Evolutionary conservation across 2,888 invertebrate genomes (phyloP).

Genomic region (Drymonia ruficornis): DNA sequence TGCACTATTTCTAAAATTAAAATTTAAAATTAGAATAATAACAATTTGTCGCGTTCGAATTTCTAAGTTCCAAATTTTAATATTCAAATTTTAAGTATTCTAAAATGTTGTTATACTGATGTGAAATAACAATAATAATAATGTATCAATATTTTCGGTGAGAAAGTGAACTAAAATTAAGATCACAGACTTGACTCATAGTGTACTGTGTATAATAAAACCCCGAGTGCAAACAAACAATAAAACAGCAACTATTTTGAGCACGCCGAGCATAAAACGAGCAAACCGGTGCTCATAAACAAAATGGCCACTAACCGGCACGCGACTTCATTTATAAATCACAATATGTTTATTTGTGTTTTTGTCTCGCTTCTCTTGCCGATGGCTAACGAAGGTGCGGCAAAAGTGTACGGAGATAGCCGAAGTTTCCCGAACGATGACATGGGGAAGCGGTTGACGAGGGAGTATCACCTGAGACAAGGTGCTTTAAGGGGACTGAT

Average conservation of each 20-base stretch:
- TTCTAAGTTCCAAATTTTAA: constrained; percentile 9
- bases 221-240: constrained; percentile 68
- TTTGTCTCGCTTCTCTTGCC: constrained; percentile 75
- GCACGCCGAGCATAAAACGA: constrained; percentile 63
- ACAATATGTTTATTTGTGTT: constrained; percentile 80
- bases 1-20: constrained; percentile 8
- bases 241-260: constrained; percentile 70
- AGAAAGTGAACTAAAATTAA: constrained; percentile 29
- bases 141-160: constrained; percentile 4
- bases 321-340: constrained; percentile 76
- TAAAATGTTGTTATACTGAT: constrained; percentile 19
- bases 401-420: constrained; percentile 65
- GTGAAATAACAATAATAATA: constrained; percentile 9
- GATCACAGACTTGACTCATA: constrained; percentile 56
- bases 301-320: constrained; percentile 78
- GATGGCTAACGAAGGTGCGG: constrained; percentile 69
- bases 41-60: not conserved
- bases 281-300: constrained; percentile 67
- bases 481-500: constrained; percentile 88
- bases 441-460: constrained; percentile 75
- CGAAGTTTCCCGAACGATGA: constrained; percentile 63
- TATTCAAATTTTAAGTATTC: constrained; percentile 6
- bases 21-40: not conserved
- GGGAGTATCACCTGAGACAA: constrained; percentile 87
- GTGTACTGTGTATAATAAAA: constrained; percentile 56